Percentiles rank a stretch among this genome's conserved stretches.
These are phyloP conservation scores for Trachelus tabidus DNA, from an alignment of 2,888 invertebrate species.

Conservation along the genomic window DNA sequence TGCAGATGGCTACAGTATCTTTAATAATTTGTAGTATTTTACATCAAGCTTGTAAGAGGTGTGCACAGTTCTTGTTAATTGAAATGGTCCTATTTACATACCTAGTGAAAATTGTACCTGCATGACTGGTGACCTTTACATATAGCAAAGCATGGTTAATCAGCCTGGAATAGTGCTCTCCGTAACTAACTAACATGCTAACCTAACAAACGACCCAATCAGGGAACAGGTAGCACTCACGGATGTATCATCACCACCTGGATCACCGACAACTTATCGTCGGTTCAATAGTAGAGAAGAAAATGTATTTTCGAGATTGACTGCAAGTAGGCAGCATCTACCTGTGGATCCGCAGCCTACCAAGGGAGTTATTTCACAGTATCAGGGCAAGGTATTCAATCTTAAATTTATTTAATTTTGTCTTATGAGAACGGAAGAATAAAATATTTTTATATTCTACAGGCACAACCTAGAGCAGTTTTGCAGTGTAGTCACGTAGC, in stretches of 20 bases:
- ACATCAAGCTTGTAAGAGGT: not conserved
- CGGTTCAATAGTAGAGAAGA: conserved; percentile 70
- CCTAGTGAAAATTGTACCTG: conserved; percentile 13
- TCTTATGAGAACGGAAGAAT: not conserved
- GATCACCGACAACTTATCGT: conserved; percentile 71
- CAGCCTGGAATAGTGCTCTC: conserved; percentile 18
- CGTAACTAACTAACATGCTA: conserved; percentile 53
- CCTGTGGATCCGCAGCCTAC: conserved; percentile 66
- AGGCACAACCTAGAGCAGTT: conserved; percentile 69
- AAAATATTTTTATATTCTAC: conserved; percentile 27
- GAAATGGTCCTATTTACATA: conserved; percentile 15
- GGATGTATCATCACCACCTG: conserved; percentile 73
- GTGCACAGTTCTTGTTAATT: conserved; percentile 17
- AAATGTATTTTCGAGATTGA: conserved; percentile 82
- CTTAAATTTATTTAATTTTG: not conserved
- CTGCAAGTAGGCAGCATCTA: conserved; percentile 70
- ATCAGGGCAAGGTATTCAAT: conserved; percentile 69
- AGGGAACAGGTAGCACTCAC: conserved; percentile 69
- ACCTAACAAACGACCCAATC: conserved; percentile 60
- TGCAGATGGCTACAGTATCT: not conserved
- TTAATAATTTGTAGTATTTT: not conserved
- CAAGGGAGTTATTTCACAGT: conserved; percentile 70
- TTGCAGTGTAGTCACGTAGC: conserved; percentile 84
- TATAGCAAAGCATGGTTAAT: conserved; percentile 20
- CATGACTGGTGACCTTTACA: conserved; percentile 13